Conservation (phyloP, 2,797 vertebrate genomes). For the Argya squamiceps region DNA sequence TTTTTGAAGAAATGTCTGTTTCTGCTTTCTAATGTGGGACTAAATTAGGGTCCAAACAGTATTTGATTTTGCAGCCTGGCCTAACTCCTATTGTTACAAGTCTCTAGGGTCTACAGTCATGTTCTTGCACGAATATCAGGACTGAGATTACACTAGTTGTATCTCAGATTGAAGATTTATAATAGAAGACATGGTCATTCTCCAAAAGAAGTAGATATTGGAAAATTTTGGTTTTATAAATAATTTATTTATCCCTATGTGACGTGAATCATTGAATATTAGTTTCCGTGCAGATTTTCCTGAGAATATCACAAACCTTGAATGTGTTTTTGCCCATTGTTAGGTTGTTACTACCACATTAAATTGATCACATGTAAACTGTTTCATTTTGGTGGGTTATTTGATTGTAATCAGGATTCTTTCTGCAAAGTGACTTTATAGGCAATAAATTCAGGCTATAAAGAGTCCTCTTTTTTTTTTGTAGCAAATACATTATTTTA, state of each 20-base stretch:
- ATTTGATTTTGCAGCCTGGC: background rate
- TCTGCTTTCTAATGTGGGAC: background rate
- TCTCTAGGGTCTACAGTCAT: background rate
- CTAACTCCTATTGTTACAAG: background rate
- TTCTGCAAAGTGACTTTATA: conserved; percentile 65
- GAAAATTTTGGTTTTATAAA: conserved; percentile 68
- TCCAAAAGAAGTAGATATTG: background rate
- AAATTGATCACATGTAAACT: conserved; percentile 75
- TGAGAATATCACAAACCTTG: conserved; percentile 43
- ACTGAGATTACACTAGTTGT: background rate
- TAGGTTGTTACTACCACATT: conserved; percentile 68
- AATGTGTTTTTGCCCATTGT: conserved; percentile 64
- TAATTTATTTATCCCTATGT: conserved; percentile 65
- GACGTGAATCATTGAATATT: conserved; percentile 56
- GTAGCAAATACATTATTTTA: conserved; percentile 69
- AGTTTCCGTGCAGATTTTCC: conserved; percentile 67
- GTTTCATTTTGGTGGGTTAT: conserved; percentile 71
- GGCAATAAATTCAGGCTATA: conserved; percentile 67
- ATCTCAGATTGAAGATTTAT: background rate
- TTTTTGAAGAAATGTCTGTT: background rate
- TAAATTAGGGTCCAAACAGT: background rate
- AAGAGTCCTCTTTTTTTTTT: conserved; percentile 46
- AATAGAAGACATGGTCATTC: background rate
- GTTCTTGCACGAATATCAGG: background rate
- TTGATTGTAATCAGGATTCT: conserved; percentile 69